Evolutionary conservation across 2,888 invertebrate genomes (phyloP), one percentile per base, ranked within the genome.

Genomic region (Vannuccia rotundouncinata): DNA sequence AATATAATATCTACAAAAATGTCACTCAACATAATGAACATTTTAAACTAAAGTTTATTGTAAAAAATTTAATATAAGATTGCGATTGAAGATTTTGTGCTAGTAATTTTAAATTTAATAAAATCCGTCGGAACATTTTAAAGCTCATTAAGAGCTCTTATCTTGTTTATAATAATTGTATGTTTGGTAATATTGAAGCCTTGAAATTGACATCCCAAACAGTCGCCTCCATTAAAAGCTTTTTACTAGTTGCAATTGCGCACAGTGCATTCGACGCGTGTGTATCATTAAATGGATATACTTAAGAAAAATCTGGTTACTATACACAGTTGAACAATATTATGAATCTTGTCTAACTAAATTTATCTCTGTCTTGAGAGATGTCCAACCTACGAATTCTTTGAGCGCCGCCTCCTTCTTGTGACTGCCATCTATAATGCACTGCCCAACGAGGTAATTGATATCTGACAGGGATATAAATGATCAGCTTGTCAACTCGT

Each of bases 91-190:
- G n/a, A n/a, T n/a, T n/a, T n/a, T n/a, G n/a, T n/a, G n/a, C n/a
- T n/a, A n/a, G n/a, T n/a, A n/a, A n/a, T n/a, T n/a, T n/a, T n/a
- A n/a, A n/a, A n/a, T n/a, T n/a, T n/a, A n/a, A n/a, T n/a, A n/a
- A n/a, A n/a, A n/a, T n/a, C n/a, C n/a, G n/a, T n/a, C n/a, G n/a
- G n/a, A n/a, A n/a, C n/a, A 66, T 66, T 66, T 66, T 66, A 66
- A 66, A 66, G 17, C 66, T 66, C 66, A 66, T 66, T 66, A 66
- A 66, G 25, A 22, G 10, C 66, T 66, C 66, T 66, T 66, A 66
- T 66, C 66, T 13, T 66, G 66, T 66, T 66, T 66, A 66, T 22
- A 5, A 66, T 66, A 66, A 66, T 66, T 66, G 66, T 66, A 66
- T 22, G 66, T 66, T 66, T 66, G 25, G 66, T 22, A 66, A 66